Evolutionary conservation across 2,113 vertebrate species (phyloP).

Genomic region (Tragelaphus scriptus): DNA sequence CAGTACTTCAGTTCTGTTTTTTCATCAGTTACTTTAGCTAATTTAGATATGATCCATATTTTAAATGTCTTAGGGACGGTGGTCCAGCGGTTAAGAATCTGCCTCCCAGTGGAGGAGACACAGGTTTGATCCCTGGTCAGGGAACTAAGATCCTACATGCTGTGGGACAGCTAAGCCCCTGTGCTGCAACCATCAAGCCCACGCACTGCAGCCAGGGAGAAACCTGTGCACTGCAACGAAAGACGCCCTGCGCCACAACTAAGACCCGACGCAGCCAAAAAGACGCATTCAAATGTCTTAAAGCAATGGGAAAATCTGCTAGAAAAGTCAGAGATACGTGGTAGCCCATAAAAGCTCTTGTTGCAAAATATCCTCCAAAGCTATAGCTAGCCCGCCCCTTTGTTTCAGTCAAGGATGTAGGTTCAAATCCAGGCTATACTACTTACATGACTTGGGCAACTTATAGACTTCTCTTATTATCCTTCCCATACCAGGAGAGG

Average conservation of each 20-base stretch:
- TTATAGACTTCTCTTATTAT: background rate
- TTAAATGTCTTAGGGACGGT: background rate
- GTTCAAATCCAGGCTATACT: background rate
- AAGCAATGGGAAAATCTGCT: background rate
- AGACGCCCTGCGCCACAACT: too few species aligned
- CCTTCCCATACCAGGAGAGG: background rate
- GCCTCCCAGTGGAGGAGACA: background rate
- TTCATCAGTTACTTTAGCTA: background rate
- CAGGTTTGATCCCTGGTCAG: background rate
- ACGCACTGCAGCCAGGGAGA: background rate
- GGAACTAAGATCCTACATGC: background rate
- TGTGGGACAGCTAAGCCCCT: background rate
- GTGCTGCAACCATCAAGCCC: background rate
- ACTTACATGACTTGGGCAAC: background rate
- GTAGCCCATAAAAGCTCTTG: background rate
- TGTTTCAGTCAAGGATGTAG: background rate
- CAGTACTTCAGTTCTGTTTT: background rate
- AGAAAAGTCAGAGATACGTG: background rate
- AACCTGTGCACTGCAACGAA: background rate
- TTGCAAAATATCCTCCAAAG: background rate
- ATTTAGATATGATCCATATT: background rate
- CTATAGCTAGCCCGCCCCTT: background rate
- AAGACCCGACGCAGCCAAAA: background rate
- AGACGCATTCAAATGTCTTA: background rate
- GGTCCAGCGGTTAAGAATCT: background rate